A percentile compares a stretch with the other conserved stretches of the same genome.
These are phyloP conservation scores for Drosophila algonquin DNA, from an alignment of 2,888 invertebrate species.

Conservation along the genomic window DNA sequence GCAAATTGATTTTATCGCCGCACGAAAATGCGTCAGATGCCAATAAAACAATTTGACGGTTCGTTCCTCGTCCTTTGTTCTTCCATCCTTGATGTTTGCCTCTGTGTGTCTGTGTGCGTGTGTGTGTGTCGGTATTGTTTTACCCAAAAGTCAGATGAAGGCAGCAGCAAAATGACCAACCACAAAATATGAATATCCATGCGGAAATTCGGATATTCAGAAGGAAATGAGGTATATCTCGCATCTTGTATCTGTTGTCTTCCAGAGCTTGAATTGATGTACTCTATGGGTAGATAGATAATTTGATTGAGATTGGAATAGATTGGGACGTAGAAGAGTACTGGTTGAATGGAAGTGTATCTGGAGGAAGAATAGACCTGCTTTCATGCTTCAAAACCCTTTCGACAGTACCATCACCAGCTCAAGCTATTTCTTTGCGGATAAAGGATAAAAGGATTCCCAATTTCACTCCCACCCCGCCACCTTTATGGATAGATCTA, in stretches of 20 bases:
- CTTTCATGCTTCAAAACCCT: too few species aligned
- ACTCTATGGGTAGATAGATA: too few species aligned
- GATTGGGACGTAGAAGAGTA: too few species aligned
- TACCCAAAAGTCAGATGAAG: conserved; percentile 49
- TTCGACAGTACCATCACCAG: too few species aligned
- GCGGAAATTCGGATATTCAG: conserved; percentile 6
- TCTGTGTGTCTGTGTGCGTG: conserved; percentile 8
- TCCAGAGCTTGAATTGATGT: too few species aligned
- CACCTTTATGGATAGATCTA: conserved; percentile 23
- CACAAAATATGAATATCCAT: background rate
- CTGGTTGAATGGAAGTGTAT: too few species aligned
- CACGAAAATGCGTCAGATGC: conserved; percentile 66
- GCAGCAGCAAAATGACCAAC: conserved; percentile 7
- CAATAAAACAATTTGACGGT: conserved; percentile 76
- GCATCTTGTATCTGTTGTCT: background rate
- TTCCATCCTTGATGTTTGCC: background rate
- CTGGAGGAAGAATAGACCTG: too few species aligned
- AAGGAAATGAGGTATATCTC: background rate
- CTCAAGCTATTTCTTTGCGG: too few species aligned
- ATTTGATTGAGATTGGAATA: too few species aligned
- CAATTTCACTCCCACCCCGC: background rate
- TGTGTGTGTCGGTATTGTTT: conserved; percentile 20
- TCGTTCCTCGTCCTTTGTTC: conserved; percentile 56
- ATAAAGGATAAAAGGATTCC: conserved; percentile 10
- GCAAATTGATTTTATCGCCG: conserved; percentile 76